phyloP scores from a whole-genome alignment of 30 jellyfish, hydroid and myxozoan species.

The Mastigias papua region DNA sequence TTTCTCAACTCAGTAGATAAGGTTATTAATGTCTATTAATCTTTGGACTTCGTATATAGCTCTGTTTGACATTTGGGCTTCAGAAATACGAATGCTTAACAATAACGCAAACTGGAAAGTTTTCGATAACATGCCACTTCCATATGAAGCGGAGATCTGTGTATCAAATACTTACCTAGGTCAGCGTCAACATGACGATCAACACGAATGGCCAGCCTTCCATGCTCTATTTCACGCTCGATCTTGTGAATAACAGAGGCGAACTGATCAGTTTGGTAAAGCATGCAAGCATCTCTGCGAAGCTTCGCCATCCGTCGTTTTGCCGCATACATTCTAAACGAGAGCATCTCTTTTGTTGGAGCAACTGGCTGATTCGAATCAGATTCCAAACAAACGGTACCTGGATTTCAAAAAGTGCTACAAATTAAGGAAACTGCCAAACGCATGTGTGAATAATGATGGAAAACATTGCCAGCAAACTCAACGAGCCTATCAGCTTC shows the following conservation, averaged over 20 bases:
- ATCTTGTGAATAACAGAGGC: conserved; percentile 76
- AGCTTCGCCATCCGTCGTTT: conserved; percentile 87
- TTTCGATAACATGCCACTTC: no score
- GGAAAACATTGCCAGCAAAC: no score
- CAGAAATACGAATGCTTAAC: no score
- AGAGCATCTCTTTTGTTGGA: conserved; percentile 86
- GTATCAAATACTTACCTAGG: no score
- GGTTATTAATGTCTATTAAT: no score
- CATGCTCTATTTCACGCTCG: conserved; percentile 88
- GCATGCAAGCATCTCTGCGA: conserved; percentile 87
- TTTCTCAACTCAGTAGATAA: no score
- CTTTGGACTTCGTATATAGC: no score
- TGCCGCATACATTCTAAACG: conserved; percentile 83
- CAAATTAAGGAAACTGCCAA: background rate
- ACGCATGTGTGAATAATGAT: no score
- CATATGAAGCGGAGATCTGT: no score
- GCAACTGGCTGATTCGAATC: conserved; percentile 87
- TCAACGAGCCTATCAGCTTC: no score
- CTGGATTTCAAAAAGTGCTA: conserved; percentile 21
- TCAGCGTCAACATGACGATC: conserved; percentile 93
- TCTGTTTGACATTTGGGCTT: no score
- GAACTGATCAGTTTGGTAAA: conserved; percentile 83
- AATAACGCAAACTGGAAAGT: no score
- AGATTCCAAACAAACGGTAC: conserved; percentile 57
- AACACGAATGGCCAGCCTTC: conserved; percentile 78